Evolutionary conservation across 2,888 invertebrate species (phyloP).

Genomic region (Andrena trimmerana): DNA sequence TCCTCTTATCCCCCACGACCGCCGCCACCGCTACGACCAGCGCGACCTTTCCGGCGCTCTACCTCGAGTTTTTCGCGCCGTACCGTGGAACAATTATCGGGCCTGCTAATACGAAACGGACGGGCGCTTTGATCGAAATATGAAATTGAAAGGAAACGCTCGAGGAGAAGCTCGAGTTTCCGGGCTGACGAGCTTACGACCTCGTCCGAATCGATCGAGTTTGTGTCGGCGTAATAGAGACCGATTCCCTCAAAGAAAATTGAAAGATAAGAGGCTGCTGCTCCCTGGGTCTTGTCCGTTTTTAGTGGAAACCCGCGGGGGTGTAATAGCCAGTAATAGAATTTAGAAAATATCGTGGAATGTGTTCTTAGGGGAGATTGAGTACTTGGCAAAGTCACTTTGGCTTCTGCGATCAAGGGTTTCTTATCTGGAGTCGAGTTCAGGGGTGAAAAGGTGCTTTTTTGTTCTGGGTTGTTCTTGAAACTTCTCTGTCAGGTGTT

Average conservation of each 20-base stretch:
- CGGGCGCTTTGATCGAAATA: neutral
- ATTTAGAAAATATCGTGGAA: too few species aligned
- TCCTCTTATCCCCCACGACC: too few species aligned
- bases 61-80: neutral
- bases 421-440: too few species aligned
- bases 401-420: too few species aligned
- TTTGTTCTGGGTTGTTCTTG: too few species aligned
- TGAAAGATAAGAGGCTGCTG: neutral
- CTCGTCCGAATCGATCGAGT: neutral
- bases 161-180: neutral
- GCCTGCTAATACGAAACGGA: neutral
- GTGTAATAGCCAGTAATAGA: too few species aligned
- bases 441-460: too few species aligned
- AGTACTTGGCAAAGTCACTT: too few species aligned
- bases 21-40: too few species aligned
- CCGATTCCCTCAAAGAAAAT: neutral
- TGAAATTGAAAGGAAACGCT: conserved; percentile 25
- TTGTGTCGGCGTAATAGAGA: neutral
- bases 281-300: neutral
- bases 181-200: neutral
- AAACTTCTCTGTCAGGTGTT: too few species aligned
- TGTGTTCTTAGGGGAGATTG: too few species aligned
- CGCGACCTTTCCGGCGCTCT: neutral
- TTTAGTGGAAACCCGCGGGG: neutral
- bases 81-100: conserved; percentile 26